These are phyloP conservation scores for zebrafish (Danio rerio) DNA, from an alignment of 2,113 vertebrate species.

Conservation along the genomic window DNA sequence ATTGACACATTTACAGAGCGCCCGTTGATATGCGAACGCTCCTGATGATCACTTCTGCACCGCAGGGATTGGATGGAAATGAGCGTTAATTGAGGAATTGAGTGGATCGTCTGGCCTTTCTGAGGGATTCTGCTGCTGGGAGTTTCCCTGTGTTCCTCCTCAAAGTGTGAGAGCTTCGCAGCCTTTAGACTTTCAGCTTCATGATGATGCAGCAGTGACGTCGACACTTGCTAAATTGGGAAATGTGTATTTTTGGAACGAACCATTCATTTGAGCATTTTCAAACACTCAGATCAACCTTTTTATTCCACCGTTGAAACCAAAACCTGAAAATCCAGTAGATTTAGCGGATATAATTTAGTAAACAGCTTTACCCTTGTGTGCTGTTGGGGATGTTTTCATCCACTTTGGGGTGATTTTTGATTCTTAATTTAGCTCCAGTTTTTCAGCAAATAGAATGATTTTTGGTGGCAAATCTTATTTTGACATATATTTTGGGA, in stretches of 20 bases:
- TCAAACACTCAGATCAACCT: neutral
- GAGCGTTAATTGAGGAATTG: constrained; percentile 10
- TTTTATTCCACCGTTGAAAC: neutral
- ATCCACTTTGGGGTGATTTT: too few relatives aligned
- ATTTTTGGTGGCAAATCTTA: too few relatives aligned
- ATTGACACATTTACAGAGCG: constrained; percentile 6
- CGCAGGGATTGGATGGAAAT: constrained; percentile 23
- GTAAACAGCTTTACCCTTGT: neutral
- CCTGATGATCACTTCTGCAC: neutral
- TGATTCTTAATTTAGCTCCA: too few relatives aligned
- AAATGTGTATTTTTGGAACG: neutral
- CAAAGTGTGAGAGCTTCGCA: neutral
- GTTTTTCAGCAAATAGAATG: too few relatives aligned
- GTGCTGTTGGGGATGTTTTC: too few relatives aligned
- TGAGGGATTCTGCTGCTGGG: neutral
- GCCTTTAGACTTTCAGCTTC: neutral
- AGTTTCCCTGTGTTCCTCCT: neutral
- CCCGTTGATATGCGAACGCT: constrained; percentile 20
- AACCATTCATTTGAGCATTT: neutral
- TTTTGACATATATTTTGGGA: too few relatives aligned
- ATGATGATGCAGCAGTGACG: neutral
- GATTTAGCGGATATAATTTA: neutral
- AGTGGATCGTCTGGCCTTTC: neutral
- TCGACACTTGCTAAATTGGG: neutral
- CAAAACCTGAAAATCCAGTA: neutral